A percentile compares a stretch with the other conserved stretches of the same genome.
Conservation (phyloP, 2,113 vertebrate species). For the Glaucidium brasilianum region DNA sequence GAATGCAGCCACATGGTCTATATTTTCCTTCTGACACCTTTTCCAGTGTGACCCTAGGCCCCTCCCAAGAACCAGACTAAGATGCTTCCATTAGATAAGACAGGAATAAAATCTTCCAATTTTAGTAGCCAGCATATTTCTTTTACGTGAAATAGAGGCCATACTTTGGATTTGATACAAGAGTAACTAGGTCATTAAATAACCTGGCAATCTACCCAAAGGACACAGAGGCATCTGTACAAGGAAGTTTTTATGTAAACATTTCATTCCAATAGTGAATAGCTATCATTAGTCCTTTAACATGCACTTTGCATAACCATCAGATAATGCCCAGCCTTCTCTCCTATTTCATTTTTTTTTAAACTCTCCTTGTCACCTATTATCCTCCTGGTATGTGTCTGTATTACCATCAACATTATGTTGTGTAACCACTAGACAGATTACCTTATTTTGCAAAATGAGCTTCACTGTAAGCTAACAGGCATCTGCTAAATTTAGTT, state of each 20-base stretch:
- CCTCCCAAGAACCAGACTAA: not conserved
- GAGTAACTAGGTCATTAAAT: slow-evolving; percentile 3
- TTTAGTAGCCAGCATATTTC: not conserved
- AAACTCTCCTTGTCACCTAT: not conserved
- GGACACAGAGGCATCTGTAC: not conserved
- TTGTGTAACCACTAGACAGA: not conserved
- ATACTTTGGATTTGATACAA: not conserved
- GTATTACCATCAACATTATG: not conserved
- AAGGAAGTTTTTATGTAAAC: not conserved
- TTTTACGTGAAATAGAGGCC: not conserved
- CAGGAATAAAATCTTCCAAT: not conserved
- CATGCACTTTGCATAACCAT: not conserved
- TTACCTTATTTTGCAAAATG: not conserved
- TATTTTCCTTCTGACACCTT: not conserved
- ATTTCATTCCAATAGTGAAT: not conserved
- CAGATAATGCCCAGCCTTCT: not conserved
- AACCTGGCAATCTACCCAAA: not conserved
- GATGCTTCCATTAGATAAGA: not conserved
- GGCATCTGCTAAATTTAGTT: not conserved
- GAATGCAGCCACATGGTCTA: not conserved
- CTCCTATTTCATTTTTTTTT: not conserved
- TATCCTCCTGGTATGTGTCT: not conserved
- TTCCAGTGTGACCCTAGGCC: not conserved
- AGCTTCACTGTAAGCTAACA: not conserved
- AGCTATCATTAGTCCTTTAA: not conserved